Percentiles rank a stretch among this genome's conserved stretches.
Evolutionary conservation across 2,888 invertebrate species (phyloP).

Genomic region (Ligdia adustata): DNA sequence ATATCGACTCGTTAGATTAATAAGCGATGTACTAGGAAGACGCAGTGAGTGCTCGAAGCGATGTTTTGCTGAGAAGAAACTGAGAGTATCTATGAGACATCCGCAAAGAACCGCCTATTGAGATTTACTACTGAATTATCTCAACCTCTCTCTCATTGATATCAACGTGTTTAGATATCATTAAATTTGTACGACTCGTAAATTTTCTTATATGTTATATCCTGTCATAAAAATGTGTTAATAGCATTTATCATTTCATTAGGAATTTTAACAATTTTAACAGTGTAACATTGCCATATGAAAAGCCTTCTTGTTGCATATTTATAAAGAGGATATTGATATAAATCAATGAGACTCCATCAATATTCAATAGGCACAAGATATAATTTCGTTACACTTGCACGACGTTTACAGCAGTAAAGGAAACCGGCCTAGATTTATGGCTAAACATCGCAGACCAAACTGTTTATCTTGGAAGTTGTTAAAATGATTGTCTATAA

Average conservation of each 20-base stretch:
- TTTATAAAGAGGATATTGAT: neutral
- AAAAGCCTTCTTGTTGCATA: neutral
- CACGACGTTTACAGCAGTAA: constrained; percentile 20
- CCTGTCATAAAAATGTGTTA: too few relatives aligned
- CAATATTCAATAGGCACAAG: constrained; percentile 20
- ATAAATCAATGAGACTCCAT: constrained; percentile 16
- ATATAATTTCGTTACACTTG: constrained; percentile 28
- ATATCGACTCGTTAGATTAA: constrained; percentile 43
- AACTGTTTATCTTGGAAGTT: constrained; percentile 51
- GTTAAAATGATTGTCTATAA: constrained; percentile 47
- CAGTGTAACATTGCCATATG: too few relatives aligned
- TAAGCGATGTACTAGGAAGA: constrained; percentile 16
- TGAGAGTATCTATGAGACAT: constrained; percentile 26
- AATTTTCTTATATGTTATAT: too few relatives aligned
- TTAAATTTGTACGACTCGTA: too few relatives aligned
- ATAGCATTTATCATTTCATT: too few relatives aligned
- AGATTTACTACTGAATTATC: too few relatives aligned
- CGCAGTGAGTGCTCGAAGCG: constrained; percentile 14
- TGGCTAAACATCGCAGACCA: constrained; percentile 40
- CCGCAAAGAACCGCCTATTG: too few relatives aligned
- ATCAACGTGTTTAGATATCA: too few relatives aligned
- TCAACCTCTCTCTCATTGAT: too few relatives aligned
- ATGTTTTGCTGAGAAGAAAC: neutral
- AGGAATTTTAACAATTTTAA: too few relatives aligned
- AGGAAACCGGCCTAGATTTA: constrained; percentile 49